Base-by-base conservation (phyloP, 2,888 invertebrate genomes). In the Dascillus cervinus region DNA sequence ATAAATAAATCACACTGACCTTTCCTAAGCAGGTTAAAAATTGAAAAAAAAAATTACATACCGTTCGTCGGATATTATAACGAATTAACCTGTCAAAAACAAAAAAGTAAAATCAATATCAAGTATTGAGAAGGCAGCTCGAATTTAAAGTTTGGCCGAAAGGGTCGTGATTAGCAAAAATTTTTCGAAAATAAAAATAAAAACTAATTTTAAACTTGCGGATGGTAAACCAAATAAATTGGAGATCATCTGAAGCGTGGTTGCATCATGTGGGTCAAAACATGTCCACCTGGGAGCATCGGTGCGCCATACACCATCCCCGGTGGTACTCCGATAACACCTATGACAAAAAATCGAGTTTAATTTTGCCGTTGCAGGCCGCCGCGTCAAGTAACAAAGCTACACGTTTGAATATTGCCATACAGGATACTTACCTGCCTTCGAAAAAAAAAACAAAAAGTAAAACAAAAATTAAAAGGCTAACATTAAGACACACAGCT, bases 231-330 rank as follows among this genome's bases (percentile, higher is more conserved):
- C 56, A 73, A 68, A 69, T 73, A 72, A 42, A 74, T 66, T 60
- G 75, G 73, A 68, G 79, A 81, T 85, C 86, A 88, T 77, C 87
- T 84, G 75, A 77, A 88, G 67, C 87, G 80, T 50, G 86, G 87
- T 68, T 82, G 84, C 85, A 88, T 83, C 74, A 79, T 73, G 42
- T 71, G 73, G 4, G 58, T 52, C 26, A 66, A 48, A 50, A 66
- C 57, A 33, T 58, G 65, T 24, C 62, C 66, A 24, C 61, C 52
- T 8, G 64, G 65, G 43, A 68, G 64, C 62, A 67, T 64, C 4
- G 60, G 66, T 10, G 58, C 58, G 26, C 64, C 66, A 43, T 66
- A 66, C 36, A 67, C 49, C 50, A 66, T 60, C 27, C 66, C 66
- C 3, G 65, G 67, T 13, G 66, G 66, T 53, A 66, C 60, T 38